These are phyloP conservation scores for Andrena camellia DNA, from an alignment of 2,888 invertebrate species.

Conservation along the genomic window DNA sequence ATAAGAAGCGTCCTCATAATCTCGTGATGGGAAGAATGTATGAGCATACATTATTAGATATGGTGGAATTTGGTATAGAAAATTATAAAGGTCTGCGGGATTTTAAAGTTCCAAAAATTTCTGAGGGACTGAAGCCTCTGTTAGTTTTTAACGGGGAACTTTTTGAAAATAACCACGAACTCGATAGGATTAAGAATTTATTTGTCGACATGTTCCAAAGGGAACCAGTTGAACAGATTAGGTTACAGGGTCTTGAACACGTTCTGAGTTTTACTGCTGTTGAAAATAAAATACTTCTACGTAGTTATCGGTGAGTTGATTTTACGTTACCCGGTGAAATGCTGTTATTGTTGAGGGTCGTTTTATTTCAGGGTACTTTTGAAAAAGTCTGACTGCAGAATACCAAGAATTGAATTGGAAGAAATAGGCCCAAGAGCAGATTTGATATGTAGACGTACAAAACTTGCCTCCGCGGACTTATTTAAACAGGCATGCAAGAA, in stretches of 20 bases:
- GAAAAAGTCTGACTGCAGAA: conserved; percentile 96
- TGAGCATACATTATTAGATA: conserved; percentile 96
- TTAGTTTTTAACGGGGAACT: conserved; percentile 96
- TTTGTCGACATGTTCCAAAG: conserved; percentile 97
- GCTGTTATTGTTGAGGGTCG: not conserved
- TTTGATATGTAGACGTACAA: conserved; percentile 93
- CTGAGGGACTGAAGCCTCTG: conserved; percentile 95
- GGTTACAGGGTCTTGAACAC: conserved; percentile 97
- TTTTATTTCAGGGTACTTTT: conserved; percentile 89
- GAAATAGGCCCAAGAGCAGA: conserved; percentile 98
- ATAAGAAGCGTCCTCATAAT: conserved; percentile 98
- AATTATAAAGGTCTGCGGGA: conserved; percentile 92
- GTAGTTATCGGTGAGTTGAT: conserved; percentile 88
- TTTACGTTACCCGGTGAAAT: not conserved
- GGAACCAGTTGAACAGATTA: conserved; percentile 91
- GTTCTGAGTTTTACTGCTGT: conserved; percentile 95
- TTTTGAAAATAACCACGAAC: conserved; percentile 94
- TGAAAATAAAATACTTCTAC: conserved; percentile 91
- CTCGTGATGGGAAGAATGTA: conserved; percentile 95
- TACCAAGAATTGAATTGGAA: conserved; percentile 95
- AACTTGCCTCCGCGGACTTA: conserved; percentile 95
- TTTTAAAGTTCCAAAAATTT: conserved; percentile 92
- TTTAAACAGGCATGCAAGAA: conserved; percentile 93
- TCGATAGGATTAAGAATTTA: conserved; percentile 94
- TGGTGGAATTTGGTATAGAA: conserved; percentile 97